Evolutionary conservation across 2,113 vertebrate species (phyloP).

Genomic region (Gobio gobio): DNA sequence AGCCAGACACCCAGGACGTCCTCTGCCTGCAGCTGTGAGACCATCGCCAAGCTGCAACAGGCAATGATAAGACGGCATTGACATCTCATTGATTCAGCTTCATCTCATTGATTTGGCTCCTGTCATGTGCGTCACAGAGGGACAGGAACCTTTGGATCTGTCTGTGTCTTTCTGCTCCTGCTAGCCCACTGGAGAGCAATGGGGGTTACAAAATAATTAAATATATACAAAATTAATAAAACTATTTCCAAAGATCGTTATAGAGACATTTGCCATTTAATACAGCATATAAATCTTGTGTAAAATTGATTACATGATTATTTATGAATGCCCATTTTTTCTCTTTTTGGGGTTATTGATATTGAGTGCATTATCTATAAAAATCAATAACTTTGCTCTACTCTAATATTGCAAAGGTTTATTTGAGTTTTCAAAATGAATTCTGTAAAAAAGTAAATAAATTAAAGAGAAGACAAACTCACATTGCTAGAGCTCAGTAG

Average conservation of each 20-base stretch:
- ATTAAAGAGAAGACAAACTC: too few species aligned
- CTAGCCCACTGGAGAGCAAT: not conserved
- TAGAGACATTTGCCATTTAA: not conserved
- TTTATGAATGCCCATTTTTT: too few species aligned
- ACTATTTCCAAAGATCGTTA: not conserved
- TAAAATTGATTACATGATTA: not conserved
- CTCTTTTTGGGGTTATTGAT: not conserved
- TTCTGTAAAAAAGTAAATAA: too few species aligned
- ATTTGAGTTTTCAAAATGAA: too few species aligned
- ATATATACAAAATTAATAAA: not conserved
- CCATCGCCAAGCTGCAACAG: constrained; percentile 36
- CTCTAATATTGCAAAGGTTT: not conserved
- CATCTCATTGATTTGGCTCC: constrained; percentile 57
- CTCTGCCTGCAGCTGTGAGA: constrained; percentile 33
- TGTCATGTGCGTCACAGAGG: constrained; percentile 46
- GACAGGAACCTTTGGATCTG: constrained; percentile 11
- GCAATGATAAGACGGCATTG: constrained; percentile 61
- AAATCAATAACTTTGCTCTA: not conserved
- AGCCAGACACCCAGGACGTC: constrained; percentile 32
- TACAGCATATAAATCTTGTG: not conserved
- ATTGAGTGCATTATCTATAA: not conserved
- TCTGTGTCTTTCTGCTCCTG: constrained; percentile 16
- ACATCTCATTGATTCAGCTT: constrained; percentile 62
- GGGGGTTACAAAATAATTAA: not conserved
- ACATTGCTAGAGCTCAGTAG: too few species aligned